phyloP scores from a whole-genome alignment of 2,888 invertebrate species.

The Agrotis ipsilon region DNA sequence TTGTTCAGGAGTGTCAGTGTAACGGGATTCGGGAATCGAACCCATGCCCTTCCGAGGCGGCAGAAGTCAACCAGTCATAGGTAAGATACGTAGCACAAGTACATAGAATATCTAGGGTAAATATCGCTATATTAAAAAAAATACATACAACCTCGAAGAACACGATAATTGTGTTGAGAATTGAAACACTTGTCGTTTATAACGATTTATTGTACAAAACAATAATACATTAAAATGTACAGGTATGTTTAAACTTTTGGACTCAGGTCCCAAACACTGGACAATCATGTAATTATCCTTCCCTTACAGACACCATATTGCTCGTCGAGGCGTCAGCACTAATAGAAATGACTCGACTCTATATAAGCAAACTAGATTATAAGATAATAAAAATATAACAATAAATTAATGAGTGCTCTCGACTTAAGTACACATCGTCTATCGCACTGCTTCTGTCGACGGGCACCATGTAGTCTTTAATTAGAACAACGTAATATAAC shows the following conservation, averaged over 20 bases:
- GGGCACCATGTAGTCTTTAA: conserved; percentile 91
- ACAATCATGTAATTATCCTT: conserved; percentile 88
- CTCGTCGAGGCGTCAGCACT: conserved; percentile 91
- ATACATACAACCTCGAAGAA: background rate
- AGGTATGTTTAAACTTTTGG: conserved; percentile 91
- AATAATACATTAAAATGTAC: conserved; percentile 92
- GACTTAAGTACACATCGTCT: conserved; percentile 91
- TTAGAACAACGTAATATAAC: conserved; percentile 90
- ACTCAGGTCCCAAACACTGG: conserved; percentile 90
- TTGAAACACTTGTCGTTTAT: conserved; percentile 87
- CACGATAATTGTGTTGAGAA: conserved; percentile 50
- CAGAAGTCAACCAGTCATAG: background rate
- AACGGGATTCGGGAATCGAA: conserved; percentile 4
- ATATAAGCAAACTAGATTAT: conserved; percentile 90
- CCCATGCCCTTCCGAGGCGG: background rate
- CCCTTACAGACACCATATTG: conserved; percentile 91
- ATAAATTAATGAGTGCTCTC: conserved; percentile 90
- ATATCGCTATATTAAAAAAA: background rate
- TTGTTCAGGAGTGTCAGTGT: too few relatives aligned
- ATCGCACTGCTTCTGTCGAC: conserved; percentile 90
- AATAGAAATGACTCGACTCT: conserved; percentile 90
- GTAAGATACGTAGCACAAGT: background rate
- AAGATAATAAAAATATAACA: conserved; percentile 90
- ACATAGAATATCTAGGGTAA: background rate
- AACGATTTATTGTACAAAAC: conserved; percentile 92